Base-by-base conservation (phyloP, 2,888 invertebrate species). In the Calliphora vomitoria region DNA sequence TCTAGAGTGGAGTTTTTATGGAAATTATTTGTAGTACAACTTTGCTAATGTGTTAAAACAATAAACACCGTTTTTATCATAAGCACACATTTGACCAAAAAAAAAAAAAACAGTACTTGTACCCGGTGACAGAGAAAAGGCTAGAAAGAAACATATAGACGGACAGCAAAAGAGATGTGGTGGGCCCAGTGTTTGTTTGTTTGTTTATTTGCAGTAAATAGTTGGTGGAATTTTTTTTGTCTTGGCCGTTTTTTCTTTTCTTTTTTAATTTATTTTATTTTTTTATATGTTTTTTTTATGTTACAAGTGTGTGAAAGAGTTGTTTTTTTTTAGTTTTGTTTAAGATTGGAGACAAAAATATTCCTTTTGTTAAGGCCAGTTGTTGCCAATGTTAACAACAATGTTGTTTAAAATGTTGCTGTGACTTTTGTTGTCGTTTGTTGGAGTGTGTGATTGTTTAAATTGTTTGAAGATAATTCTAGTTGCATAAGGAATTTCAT, bases 1-100 rank as follows among this genome's bases (percentile, higher is more conserved):
- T 31, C 50, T 38, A 44, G 44, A 69, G 15, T 76, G 13, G 4
- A 35, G 41, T 60, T 62, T 76, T 91, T 92, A 92, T 92, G 92
- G 90, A 91, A 92, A 92, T 92, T 91, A 91, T 92, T 92, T 92
- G 92, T 92, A 92, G 92, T 92, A 92, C 90, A 91, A 90, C 91
- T 90, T 90, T 92, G 92, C 91, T 92, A 92, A 92, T 92, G 92
- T 92, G 92, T 92, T 92, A 92, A 92, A 92, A 92, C 92, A 92
- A 92, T 92, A 92, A 89, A 87, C 87, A 86, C 84, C 82, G 87
- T 88, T 82, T 87, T 88, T 85, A 85, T 85, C 68, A 82, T 85
- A 79, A 78, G 78, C 25, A 85, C 62, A 87, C 38, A 85, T 78
- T 75, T 55, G 76, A 13, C 44, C 25, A 74, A 82, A 44, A 44